These are phyloP conservation scores for Myotis myotis DNA, from an alignment of 2,797 vertebrate species.

Conservation along the genomic window DNA sequence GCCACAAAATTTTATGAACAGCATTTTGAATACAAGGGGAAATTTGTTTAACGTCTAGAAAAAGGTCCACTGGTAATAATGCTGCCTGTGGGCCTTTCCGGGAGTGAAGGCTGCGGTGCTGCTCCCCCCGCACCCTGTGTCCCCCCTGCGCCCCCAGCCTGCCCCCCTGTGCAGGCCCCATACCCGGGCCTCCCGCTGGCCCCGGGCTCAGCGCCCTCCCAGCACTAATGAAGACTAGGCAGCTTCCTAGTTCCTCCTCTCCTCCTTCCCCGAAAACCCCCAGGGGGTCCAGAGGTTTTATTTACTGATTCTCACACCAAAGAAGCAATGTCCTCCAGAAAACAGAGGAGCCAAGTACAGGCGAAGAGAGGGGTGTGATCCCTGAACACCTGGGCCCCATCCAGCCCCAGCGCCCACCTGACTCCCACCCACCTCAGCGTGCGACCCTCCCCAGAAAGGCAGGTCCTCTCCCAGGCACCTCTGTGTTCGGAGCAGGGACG, in stretches of 20 bases:
- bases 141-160: fast-evolving
- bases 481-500: fast-evolving
- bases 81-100: neutral
- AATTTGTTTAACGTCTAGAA: neutral
- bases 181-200: neutral
- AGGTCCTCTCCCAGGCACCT: neutral
- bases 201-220: neutral
- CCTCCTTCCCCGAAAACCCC: neutral
- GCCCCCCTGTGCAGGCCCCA: neutral
- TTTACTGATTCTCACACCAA: neutral
- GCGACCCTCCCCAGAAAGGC: neutral
- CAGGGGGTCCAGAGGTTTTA: neutral
- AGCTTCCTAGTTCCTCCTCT: neutral
- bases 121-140: neutral
- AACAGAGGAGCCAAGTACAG: neutral
- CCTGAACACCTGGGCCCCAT: neutral
- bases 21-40: neutral
- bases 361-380: neutral
- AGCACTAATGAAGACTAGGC: neutral
- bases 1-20: neutral
- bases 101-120: too few relatives aligned
- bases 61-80: neutral
- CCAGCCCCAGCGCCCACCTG: neutral
- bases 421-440: fast-evolving
- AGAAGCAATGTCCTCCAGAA: neutral